Evolutionary conservation across 2,113 vertebrate genomes (phyloP).

Genomic region (Pedetes capensis): DNA sequence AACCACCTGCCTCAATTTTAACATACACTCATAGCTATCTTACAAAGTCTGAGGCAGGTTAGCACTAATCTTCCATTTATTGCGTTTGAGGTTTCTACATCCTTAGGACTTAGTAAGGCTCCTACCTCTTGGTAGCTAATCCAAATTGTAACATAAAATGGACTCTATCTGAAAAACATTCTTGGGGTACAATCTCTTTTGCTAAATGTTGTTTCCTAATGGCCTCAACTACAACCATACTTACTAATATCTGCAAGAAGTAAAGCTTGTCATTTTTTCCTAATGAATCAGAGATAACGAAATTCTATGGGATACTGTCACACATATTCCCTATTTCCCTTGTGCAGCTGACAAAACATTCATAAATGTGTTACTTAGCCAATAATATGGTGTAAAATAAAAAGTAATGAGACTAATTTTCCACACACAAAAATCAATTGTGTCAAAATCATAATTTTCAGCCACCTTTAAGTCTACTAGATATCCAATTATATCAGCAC

Average conservation of each 20-base stretch:
- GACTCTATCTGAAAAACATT: neutral
- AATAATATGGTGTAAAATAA: too few species aligned
- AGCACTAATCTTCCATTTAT: neutral
- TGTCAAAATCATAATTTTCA: constrained; percentile 23
- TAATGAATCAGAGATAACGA: constrained; percentile 1
- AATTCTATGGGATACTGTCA: neutral
- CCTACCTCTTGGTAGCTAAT: neutral
- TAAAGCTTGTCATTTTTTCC: constrained; percentile 23
- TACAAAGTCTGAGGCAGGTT: constrained; percentile 5
- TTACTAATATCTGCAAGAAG: neutral
- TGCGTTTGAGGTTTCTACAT: constrained; percentile 16
- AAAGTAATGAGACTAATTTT: neutral
- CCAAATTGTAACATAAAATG: constrained; percentile 7
- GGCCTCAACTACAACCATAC: constrained; percentile 19
- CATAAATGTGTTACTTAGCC: neutral
- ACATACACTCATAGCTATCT: neutral
- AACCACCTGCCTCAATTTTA: constrained; percentile 32
- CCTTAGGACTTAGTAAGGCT: neutral
- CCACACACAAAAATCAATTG: neutral
- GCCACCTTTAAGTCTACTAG: neutral
- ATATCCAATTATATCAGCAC: neutral
- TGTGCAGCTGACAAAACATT: neutral
- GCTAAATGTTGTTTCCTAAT: neutral
- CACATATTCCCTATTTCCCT: neutral
- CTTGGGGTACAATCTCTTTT: neutral